Evolutionary conservation across 2,888 invertebrate genomes (phyloP).

Genomic region (Lobophora halterata): DNA sequence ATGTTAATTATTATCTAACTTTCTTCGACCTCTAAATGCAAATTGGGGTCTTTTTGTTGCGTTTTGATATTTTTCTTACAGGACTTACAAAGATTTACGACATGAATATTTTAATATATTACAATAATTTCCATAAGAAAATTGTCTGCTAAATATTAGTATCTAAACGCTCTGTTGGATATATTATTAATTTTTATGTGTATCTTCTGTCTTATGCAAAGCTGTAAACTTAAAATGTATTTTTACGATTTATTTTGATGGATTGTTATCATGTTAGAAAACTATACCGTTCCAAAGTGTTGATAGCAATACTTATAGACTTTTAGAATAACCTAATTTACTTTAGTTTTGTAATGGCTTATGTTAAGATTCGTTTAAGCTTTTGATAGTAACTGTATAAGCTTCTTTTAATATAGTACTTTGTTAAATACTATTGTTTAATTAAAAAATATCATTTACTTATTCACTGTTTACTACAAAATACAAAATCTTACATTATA

Average conservation of each 20-base stretch:
- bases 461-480: constrained; percentile 9
- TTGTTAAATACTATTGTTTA: constrained; percentile 24
- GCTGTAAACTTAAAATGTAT: background rate
- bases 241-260: constrained; percentile 6
- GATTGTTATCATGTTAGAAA: constrained; percentile 4
- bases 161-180: too few relatives aligned
- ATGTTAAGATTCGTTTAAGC: constrained; percentile 42
- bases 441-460: constrained; percentile 2
- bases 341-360: constrained; percentile 56
- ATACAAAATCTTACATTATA: constrained; percentile 12
- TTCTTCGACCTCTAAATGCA: constrained; percentile 22
- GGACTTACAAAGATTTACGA: background rate
- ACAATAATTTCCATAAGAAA: too few relatives aligned
- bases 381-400: constrained; percentile 62
- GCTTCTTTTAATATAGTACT: constrained; percentile 41
- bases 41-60: constrained; percentile 4
- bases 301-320: constrained; percentile 31
- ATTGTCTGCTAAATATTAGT: too few relatives aligned
- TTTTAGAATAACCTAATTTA: constrained; percentile 61
- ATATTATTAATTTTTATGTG: too few relatives aligned
- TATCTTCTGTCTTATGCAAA: background rate
- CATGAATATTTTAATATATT: background rate
- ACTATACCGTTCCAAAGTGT: constrained; percentile 26
- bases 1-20: constrained; percentile 19
- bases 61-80: background rate